Conservation (phyloP, 2,888 invertebrate genomes). For the Andrena flavipes region DNA sequence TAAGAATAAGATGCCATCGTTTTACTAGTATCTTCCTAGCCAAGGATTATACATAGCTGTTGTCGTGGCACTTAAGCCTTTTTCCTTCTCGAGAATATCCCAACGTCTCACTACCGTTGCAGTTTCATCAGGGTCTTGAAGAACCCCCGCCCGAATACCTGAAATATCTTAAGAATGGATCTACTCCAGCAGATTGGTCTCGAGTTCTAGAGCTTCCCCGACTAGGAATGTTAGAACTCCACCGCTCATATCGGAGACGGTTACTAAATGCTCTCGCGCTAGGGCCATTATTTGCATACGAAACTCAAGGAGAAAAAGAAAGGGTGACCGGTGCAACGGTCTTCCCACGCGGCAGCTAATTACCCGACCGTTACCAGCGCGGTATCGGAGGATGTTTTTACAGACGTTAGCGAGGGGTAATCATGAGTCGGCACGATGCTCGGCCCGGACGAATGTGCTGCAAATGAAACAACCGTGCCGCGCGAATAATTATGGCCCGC, state of each 20-base stretch:
- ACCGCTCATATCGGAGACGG: neutral
- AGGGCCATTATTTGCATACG: slow-evolving; percentile 11
- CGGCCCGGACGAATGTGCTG: slow-evolving; percentile 25
- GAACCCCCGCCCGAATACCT: too few species aligned
- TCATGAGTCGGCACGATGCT: slow-evolving; percentile 65
- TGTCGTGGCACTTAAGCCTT: too few species aligned
- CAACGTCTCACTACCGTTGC: too few species aligned
- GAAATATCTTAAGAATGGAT: too few species aligned
- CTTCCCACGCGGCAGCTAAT: slow-evolving; percentile 61
- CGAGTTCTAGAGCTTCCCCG: neutral
- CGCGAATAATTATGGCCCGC: slow-evolving; percentile 61
- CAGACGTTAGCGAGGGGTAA: slow-evolving; percentile 53
- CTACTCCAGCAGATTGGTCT: too few species aligned
- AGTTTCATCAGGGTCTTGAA: too few species aligned
- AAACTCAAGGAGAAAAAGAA: slow-evolving; percentile 2
- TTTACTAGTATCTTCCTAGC: too few species aligned
- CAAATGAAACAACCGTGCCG: slow-evolving; percentile 55
- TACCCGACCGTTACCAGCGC: slow-evolving; percentile 49
- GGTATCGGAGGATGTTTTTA: slow-evolving; percentile 56
- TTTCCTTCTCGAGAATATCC: too few species aligned
- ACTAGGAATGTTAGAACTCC: neutral
- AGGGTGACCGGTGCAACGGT: slow-evolving; percentile 39
- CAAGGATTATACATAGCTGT: too few species aligned
- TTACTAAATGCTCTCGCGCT: slow-evolving; percentile 2
- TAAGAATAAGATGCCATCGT: too few species aligned